Percentiles rank a stretch among this genome's conserved stretches.
Conservation (phyloP, 2,113 vertebrate genomes). For the Seriola quinqueradiata region DNA sequence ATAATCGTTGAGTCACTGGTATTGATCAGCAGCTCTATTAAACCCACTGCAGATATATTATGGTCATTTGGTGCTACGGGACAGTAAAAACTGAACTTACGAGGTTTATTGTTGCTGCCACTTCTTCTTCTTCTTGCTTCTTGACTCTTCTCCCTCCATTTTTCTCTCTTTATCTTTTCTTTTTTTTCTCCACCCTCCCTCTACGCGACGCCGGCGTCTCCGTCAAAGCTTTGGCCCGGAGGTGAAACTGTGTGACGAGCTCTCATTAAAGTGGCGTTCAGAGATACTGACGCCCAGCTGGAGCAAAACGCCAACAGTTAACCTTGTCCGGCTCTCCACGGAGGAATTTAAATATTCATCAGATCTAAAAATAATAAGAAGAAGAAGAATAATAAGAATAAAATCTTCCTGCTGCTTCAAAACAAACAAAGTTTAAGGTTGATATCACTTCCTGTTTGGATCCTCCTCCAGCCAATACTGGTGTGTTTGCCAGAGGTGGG, state of each 20-base stretch:
- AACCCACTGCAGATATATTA: constrained; percentile 46
- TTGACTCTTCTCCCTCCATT: not conserved
- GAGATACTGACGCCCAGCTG: constrained; percentile 30
- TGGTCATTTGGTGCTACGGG: constrained; percentile 21
- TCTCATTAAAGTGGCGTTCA: constrained; percentile 43
- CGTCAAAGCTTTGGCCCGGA: constrained; percentile 22
- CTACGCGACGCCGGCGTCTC: not conserved
- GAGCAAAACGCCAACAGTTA: constrained; percentile 38
- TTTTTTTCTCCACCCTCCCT: not conserved
- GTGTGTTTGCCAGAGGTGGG: constrained; percentile 22
- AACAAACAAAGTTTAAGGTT: constrained; percentile 47
- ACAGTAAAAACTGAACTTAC: constrained; percentile 19
- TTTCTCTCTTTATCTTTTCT: not conserved
- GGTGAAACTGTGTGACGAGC: constrained; percentile 28
- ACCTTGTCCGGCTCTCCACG: constrained; percentile 16
- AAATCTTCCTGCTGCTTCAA: not conserved
- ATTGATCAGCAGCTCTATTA: constrained; percentile 57
- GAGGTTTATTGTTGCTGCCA: not conserved
- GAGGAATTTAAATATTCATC: constrained; percentile 37
- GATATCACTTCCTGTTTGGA: constrained; percentile 26
- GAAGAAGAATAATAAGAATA: not conserved
- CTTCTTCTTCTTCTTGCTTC: not conserved
- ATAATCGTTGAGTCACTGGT: constrained; percentile 42
- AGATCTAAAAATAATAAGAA: too few species aligned
- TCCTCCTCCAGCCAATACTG: constrained; percentile 12